Evolutionary conservation across 1,140 invertebrate genomes (phyloP), one percentile per base, ranked within the genome.

Genomic region (Drosophila ananassae): DNA sequence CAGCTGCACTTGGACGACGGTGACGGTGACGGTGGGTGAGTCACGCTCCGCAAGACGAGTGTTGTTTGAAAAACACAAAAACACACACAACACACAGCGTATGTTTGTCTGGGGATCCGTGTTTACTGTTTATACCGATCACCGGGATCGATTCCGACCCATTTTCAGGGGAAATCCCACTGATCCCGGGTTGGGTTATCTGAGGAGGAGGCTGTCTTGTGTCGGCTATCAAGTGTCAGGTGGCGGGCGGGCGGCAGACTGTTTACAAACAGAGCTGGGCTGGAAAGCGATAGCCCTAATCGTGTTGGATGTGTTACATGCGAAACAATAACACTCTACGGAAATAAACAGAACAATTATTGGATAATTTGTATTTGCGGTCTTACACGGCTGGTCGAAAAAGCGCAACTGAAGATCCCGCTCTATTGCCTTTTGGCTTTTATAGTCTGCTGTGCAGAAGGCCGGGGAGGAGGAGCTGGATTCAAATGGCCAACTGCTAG

Each of bases 191-290:
- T 17, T 59, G 47, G 54, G 66, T 46, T 71, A 71, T 72, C 47
- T 30, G 68, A 72, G 68, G 25, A 21, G 22, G 47, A 34, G 32
- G 48, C 66, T 72, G 22, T 17, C 17, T 17, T 17, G 1, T 17
- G 17, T 17, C 17, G 17, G 17, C 17, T 17, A 17, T 17, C 17
- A 25, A 39, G 55, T 72, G 22, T 50, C 67, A 71, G 53, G 25
- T 51, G 59, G 51, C 44, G n/a, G 8, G 8, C 17, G 17, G 21
- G 12, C 21, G 10, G 39, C 47, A 56, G 63, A 56, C 55, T 60
- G 68, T 71, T 72, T 72, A 72, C 67, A 72, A 72, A 72, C 68
- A 72, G 69, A 47, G 21, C 12, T 10, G 2, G 10, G 17, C 17
- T 0, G 17, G 34, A 22, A 44, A 63, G 10, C 7, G 64, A 51